A percentile compares a stretch with the other conserved stretches of the same genome.
Evolutionary conservation across 2,888 invertebrate genomes (phyloP).

Genomic region (Lasioglossum marginatum): DNA sequence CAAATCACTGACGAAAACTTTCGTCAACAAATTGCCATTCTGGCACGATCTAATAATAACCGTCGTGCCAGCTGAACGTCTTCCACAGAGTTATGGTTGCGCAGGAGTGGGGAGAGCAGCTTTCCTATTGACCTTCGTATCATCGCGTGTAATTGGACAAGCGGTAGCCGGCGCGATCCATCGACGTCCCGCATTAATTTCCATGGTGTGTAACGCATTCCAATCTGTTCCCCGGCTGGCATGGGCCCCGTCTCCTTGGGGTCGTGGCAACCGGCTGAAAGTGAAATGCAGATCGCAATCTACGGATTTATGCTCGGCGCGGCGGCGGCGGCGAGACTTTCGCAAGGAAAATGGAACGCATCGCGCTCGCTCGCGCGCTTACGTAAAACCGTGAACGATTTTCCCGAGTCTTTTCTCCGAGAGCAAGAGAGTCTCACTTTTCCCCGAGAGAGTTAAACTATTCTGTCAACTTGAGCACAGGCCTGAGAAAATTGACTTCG

Average conservation of each 20-base stretch:
- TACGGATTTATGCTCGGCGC: neutral
- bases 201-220: neutral
- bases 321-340: neutral
- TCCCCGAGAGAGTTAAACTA: neutral
- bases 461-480: neutral
- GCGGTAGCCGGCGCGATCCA: conserved; percentile 2
- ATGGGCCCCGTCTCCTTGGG: neutral
- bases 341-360: conserved; percentile 3
- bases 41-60: neutral
- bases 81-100: neutral
- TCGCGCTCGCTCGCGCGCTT: neutral
- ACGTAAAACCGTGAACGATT: neutral
- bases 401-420: neutral
- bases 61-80: neutral
- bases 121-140: neutral
- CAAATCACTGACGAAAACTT: too few species aligned
- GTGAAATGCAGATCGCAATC: conserved; percentile 4
- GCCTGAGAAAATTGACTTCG: neutral
- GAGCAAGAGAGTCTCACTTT: neutral
- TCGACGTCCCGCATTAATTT: conserved; percentile 1
- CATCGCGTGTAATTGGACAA: neutral
- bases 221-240: neutral
- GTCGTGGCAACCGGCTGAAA: neutral
- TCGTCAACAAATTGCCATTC: neutral
- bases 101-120: neutral